Conservation (phyloP, 1,140 invertebrate species). For the Rhizoglyphus robini region DNA sequence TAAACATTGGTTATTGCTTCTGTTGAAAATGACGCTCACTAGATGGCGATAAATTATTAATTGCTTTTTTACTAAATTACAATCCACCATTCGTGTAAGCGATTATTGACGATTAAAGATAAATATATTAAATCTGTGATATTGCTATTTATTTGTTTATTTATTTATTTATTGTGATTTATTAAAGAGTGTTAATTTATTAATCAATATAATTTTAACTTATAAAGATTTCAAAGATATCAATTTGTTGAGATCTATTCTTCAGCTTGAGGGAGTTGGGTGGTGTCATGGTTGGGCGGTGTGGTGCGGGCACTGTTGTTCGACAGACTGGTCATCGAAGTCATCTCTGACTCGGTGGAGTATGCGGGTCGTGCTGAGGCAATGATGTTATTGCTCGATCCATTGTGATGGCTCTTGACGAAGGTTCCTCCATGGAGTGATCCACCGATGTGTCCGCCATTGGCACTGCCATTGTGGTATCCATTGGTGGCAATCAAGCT, state of each 20-base stretch:
- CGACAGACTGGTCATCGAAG: neutral
- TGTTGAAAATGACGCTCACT: no score
- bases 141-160: no score
- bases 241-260: neutral
- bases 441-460: neutral
- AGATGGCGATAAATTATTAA: no score
- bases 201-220: neutral
- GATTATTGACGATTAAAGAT: no score
- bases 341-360: conserved; percentile 6
- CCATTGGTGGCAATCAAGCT: neutral
- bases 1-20: no score
- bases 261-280: neutral
- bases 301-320: neutral
- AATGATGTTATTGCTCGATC: neutral
- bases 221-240: no score
- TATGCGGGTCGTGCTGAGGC: neutral
- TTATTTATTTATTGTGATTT: neutral
- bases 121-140: no score
- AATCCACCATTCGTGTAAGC: no score
- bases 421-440: neutral
- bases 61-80: no score
- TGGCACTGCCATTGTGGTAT: neutral
- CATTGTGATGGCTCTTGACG: neutral
- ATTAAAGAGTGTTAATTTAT: neutral
- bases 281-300: neutral